These are phyloP conservation scores for Geopemphigus sp. DNA, from an alignment of 1,140 invertebrate genomes.

Conservation along the genomic window DNA sequence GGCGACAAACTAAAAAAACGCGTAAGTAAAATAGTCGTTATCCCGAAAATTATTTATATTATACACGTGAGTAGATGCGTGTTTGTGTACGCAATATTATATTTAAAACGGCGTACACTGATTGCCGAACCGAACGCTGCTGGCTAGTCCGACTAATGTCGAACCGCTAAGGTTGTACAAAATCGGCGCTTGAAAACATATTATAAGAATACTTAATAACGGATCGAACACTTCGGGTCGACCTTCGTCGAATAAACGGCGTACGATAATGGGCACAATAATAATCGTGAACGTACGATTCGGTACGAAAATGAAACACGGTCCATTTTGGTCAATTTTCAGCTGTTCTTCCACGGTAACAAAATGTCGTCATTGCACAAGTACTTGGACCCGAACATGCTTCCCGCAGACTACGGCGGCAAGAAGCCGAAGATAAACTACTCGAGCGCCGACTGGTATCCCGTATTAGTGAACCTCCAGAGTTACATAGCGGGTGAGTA, in stretches of 20 bases:
- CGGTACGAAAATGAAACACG: too few relatives aligned
- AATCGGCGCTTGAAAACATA: too few relatives aligned
- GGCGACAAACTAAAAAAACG: conserved; percentile 77
- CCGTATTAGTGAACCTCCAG: conserved; percentile 62
- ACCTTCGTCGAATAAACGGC: too few relatives aligned
- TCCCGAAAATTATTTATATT: not conserved
- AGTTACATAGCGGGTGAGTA: conserved; percentile 61
- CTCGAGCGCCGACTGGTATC: conserved; percentile 70
- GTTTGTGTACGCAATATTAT: not conserved
- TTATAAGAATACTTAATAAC: too few relatives aligned
- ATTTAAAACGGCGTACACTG: too few relatives aligned
- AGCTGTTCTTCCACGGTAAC: conserved; percentile 75
- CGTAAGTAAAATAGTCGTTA: conserved; percentile 59
- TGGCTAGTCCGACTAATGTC: too few relatives aligned
- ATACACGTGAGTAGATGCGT: too few relatives aligned
- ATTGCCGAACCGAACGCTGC: too few relatives aligned
- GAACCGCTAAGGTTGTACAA: too few relatives aligned
- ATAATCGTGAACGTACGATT: conserved; percentile 1
- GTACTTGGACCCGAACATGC: conserved; percentile 64
- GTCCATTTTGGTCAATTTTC: conserved; percentile 42
- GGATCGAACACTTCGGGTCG: too few relatives aligned
- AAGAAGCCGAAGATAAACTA: conserved; percentile 72
- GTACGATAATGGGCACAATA: too few relatives aligned
- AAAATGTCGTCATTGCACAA: conserved; percentile 72
- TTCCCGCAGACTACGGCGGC: conserved; percentile 75